Conservation (phyloP, 2,888 invertebrate genomes). For the Bombyx huttoni region DNA sequence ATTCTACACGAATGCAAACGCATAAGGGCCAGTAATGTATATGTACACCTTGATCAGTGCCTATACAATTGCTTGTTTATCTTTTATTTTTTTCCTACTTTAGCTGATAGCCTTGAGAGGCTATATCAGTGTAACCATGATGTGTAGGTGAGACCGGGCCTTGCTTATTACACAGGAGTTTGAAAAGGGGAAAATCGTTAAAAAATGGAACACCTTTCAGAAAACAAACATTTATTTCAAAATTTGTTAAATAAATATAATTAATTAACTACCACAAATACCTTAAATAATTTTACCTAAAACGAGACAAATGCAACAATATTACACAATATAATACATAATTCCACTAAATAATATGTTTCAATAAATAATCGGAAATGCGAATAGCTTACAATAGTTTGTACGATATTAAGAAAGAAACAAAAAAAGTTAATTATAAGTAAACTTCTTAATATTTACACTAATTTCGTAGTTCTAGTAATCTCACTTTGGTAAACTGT, state of each 20-base stretch:
- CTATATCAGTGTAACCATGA: too few relatives aligned
- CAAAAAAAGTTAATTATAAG: conserved; percentile 6
- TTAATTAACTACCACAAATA: conserved; percentile 39
- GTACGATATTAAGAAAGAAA: conserved; percentile 38
- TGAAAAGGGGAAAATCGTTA: conserved; percentile 4
- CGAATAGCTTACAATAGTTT: conserved; percentile 50
- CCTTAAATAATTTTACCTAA: conserved; percentile 27
- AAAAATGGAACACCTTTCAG: conserved; percentile 21
- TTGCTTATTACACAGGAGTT: too few relatives aligned
- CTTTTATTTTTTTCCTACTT: too few relatives aligned
- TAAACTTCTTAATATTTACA: conserved; percentile 35
- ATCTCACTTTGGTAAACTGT: conserved; percentile 75
- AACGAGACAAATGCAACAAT: conserved; percentile 70
- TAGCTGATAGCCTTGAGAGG: too few relatives aligned
- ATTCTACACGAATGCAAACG: too few relatives aligned
- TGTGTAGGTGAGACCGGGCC: too few relatives aligned
- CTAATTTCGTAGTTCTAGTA: conserved; percentile 49
- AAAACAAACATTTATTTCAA: conserved; percentile 40
- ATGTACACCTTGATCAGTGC: too few relatives aligned
- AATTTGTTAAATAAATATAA: conserved; percentile 62
- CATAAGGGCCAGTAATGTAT: too few relatives aligned
- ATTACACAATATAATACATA: conserved; percentile 25
- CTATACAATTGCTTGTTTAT: too few relatives aligned
- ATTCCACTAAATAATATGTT: conserved; percentile 16
- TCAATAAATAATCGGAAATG: conserved; percentile 53